Conservation (phyloP, 2,113 vertebrate genomes). For the Oxyruncus cristatus region DNA sequence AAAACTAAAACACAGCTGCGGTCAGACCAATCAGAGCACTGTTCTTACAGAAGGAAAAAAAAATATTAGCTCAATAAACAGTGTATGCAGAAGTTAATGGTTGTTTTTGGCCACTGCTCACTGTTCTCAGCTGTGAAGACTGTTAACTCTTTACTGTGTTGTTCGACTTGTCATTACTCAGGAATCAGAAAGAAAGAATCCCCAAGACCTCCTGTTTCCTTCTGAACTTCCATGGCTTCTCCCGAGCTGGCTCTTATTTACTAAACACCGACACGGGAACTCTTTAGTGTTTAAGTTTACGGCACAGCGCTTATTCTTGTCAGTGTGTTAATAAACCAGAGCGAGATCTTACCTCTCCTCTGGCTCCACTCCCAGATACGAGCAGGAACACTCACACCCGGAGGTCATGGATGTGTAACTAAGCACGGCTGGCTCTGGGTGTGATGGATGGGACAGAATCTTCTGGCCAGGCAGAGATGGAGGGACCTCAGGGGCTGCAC, state of each 20-base stretch:
- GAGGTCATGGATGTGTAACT: not conserved
- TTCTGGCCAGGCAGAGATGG: not conserved
- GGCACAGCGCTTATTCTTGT: not conserved
- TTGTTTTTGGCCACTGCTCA: not conserved
- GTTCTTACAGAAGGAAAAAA: not conserved
- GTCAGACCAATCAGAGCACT: not conserved
- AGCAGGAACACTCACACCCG: not conserved
- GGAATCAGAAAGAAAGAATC: not conserved
- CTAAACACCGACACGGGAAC: not conserved
- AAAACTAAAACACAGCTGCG: not conserved
- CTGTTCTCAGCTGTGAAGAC: not conserved
- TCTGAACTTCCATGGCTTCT: not conserved
- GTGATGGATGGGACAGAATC: not conserved
- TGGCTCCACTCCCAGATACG: not conserved
- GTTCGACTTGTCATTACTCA: not conserved
- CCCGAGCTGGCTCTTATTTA: not conserved
- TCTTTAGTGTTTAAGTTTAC: not conserved
- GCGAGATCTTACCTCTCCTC: not conserved
- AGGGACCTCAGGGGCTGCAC: not conserved
- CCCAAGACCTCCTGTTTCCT: not conserved
- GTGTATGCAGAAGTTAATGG: not conserved
- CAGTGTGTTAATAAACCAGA: not conserved
- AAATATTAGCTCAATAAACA: not conserved
- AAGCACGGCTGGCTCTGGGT: not conserved
- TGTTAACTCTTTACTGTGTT: not conserved